These are phyloP conservation scores for Gasterosteus aculeatus DNA, from an alignment of 2,113 vertebrate species.

Conservation along the genomic window DNA sequence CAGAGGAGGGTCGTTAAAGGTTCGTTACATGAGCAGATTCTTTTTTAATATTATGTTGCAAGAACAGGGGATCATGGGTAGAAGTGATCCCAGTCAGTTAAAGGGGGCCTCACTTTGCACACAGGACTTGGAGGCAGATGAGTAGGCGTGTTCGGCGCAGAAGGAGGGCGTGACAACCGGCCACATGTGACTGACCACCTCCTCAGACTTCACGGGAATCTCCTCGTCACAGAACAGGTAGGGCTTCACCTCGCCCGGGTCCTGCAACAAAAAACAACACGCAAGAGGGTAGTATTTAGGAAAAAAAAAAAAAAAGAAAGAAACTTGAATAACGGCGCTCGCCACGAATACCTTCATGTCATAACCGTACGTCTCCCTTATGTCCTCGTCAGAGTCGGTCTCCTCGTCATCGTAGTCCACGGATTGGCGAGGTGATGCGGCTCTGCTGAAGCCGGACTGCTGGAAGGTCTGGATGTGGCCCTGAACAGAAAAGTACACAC, in stretches of 20 bases:
- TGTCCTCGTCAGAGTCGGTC: slow-evolving; percentile 97
- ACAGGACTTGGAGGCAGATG: slow-evolving; percentile 96
- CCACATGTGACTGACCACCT: slow-evolving; percentile 99
- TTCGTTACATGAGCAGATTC: not conserved
- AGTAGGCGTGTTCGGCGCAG: slow-evolving; percentile 96
- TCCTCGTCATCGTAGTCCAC: slow-evolving; percentile 97
- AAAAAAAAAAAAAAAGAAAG: not conserved
- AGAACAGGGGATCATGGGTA: not conserved
- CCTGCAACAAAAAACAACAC: slow-evolving; percentile 77
- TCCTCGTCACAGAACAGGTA: slow-evolving; percentile 99
- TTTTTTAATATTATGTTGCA: not conserved
- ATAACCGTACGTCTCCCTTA: slow-evolving; percentile 94
- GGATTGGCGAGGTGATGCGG: slow-evolving; percentile 90
- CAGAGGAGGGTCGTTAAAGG: not conserved
- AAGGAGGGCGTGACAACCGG: slow-evolving; percentile 90
- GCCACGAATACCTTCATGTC: slow-evolving; percentile 87
- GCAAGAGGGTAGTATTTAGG: not conserved
- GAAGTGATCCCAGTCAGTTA: not conserved
- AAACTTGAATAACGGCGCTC: fast-evolving
- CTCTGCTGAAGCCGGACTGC: slow-evolving; percentile 94
- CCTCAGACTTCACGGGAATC: slow-evolving; percentile 98
- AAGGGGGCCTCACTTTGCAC: slow-evolving; percentile 87
- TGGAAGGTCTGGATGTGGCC: slow-evolving; percentile 97
- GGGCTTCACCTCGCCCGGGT: slow-evolving; percentile 94
- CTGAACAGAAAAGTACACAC: slow-evolving; percentile 68